Conservation (phyloP, 2,888 invertebrate genomes). For the Lysandra bellargus region DNA sequence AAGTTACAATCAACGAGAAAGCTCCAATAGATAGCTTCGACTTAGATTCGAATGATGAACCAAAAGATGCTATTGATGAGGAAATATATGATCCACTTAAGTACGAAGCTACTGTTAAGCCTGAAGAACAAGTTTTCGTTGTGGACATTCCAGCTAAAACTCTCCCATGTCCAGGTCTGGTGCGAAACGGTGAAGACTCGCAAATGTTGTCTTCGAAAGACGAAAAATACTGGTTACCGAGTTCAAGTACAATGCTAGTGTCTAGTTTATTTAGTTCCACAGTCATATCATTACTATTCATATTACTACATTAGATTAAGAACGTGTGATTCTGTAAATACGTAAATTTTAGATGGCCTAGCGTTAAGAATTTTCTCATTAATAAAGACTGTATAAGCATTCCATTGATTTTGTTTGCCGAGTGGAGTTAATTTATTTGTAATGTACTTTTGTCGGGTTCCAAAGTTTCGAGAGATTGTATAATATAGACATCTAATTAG, state of each 20-base stretch:
- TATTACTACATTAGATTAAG: conserved; percentile 36
- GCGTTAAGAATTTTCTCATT: conserved; percentile 35
- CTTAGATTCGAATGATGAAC: conserved; percentile 51
- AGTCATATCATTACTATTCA: conserved; percentile 50
- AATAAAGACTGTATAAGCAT: conserved; percentile 68
- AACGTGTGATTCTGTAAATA: conserved; percentile 22
- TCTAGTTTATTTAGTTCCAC: conserved; percentile 47
- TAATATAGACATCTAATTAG: background rate
- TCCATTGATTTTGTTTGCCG: background rate
- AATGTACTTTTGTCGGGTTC: conserved; percentile 33
- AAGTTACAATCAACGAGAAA: conserved; percentile 38
- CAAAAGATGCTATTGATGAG: conserved; percentile 54
- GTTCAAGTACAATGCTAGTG: conserved; percentile 49
- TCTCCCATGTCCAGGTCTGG: conserved; percentile 59
- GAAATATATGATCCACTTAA: conserved; percentile 53
- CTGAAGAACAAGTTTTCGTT: conserved; percentile 56
- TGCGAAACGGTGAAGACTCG: conserved; percentile 66
- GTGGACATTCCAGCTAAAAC: conserved; percentile 59
- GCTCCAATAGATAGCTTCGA: conserved; percentile 49
- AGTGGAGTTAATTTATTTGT: conserved; percentile 14
- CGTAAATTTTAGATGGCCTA: conserved; percentile 26
- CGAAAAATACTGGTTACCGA: conserved; percentile 64
- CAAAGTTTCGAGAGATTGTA: conserved; percentile 19
- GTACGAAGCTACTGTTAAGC: conserved; percentile 56
- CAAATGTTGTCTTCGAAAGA: conserved; percentile 72